Evolutionary conservation across 1,140 invertebrate species (phyloP), one percentile per base, ranked within the genome.

Genomic region (Hirudo medicinalis): DNA sequence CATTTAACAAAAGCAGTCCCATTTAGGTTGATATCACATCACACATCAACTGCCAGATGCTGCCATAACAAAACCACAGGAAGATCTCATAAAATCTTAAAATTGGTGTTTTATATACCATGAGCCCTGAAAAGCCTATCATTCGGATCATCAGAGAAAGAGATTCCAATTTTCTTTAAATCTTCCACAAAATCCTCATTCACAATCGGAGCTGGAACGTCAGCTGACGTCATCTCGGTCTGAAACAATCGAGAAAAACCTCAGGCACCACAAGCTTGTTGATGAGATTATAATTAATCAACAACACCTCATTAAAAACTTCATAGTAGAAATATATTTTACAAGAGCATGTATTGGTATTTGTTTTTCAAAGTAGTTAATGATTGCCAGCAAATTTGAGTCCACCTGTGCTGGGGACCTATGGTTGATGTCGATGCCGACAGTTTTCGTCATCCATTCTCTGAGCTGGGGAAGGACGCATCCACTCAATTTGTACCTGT

Each of bases 71-170:
- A 63, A 4, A 11, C 57, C 1, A 25, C 8, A 63, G 1, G 8
- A 63, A 25, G 2, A 63, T 29, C 32, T 68, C 11, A 68, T 29
- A 15, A 68, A 68, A 68, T 43, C 20, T 4, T 2, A 15, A 36
- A 68, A 15, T 36, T 68, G 13, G 5, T 68, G 27, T 68, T 32
- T 15, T 6, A 29, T n/a, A 2, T 75, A 83, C 82, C 95, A 82
- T 98, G 94, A n/a, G 91, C 88, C 67, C 94, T 85, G 71, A 94
- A 87, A 25, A 98, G 79, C 70, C 95, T 85, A 78, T 97, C 93
- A 67, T 91, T 84, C 0, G 88, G 89, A 32, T 90, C 87, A 63
- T 86, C 82, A 0, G 93, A 94, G 78, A 87, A 86, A 0, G 87
- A 83, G 54, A 97, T 86, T 6, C 86, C 82, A 20, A 86, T 79